A percentile compares a stretch with the other conserved stretches of the same genome.
phyloP scores from a whole-genome alignment of 30 jellyfish, hydroid and myxozoan genomes.

The Phacellophora camtschatica region DNA sequence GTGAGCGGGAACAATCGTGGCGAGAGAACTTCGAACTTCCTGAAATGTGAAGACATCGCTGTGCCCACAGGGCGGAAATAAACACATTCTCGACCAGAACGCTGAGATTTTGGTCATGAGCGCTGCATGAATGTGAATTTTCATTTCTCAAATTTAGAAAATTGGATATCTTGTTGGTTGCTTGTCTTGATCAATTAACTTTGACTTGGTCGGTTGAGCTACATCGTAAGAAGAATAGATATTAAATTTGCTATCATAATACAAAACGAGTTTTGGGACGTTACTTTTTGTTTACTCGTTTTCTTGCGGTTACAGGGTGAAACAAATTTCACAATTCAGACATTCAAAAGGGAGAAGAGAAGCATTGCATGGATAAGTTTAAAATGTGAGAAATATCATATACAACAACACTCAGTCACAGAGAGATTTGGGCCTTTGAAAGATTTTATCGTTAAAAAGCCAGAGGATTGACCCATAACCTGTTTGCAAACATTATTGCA shows the following conservation, averaged over 20 bases:
- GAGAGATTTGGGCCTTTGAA: too few species aligned
- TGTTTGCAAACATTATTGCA: not conserved
- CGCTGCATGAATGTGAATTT: constrained; percentile 40
- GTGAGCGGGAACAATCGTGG: too few species aligned
- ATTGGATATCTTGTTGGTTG: too few species aligned
- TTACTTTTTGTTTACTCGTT: not conserved
- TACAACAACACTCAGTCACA: too few species aligned
- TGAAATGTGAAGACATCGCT: constrained; percentile 45
- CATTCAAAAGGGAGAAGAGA: too few species aligned
- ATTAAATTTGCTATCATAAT: too few species aligned
- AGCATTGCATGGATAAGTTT: too few species aligned
- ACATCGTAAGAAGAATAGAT: too few species aligned
- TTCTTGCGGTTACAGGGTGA: not conserved
- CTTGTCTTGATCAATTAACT: too few species aligned
- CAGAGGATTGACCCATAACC: not conserved
- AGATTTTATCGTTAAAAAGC: not conserved
- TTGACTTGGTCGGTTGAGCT: too few species aligned
- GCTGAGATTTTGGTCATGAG: constrained; percentile 20
- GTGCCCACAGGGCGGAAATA: constrained; percentile 70
- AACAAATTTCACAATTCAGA: not conserved
- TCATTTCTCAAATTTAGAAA: not conserved
- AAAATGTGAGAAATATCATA: too few species aligned
- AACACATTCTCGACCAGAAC: constrained; percentile 42
- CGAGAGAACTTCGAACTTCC: constrained; percentile 59
- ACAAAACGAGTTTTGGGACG: not conserved